These are phyloP conservation scores for Hippolais icterina DNA, from an alignment of 2,113 vertebrate species.

Conservation along the genomic window DNA sequence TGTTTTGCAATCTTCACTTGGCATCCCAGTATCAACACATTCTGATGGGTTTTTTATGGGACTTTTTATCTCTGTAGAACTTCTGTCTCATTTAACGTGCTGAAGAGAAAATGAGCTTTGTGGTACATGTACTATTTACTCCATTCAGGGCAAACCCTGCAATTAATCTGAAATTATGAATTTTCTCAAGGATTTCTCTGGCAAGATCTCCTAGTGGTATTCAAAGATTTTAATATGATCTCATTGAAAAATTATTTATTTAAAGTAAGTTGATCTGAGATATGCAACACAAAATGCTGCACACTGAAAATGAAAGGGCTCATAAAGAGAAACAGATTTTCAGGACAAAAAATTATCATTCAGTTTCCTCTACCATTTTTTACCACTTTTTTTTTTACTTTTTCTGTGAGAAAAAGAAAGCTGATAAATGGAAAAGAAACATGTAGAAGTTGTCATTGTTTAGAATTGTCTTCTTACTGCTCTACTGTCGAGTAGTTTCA, in stretches of 20 bases:
- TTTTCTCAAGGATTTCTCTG: conserved; percentile 51
- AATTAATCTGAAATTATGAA: conserved; percentile 43
- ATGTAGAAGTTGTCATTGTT: not conserved
- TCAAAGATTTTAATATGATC: conserved; percentile 4
- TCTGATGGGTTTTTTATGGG: not conserved
- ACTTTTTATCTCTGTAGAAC: not conserved
- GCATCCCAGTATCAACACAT: not conserved
- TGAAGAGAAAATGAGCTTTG: not conserved
- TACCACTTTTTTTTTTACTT: not conserved
- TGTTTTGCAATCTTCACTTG: not conserved
- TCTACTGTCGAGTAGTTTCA: not conserved
- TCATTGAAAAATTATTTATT: conserved; percentile 25
- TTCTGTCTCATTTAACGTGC: not conserved
- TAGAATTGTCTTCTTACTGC: not conserved
- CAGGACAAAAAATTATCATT: not conserved
- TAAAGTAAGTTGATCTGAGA: not conserved
- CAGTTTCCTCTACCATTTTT: not conserved
- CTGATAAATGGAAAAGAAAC: not conserved
- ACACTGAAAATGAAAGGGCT: not conserved
- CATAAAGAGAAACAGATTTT: not conserved
- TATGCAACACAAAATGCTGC: not conserved
- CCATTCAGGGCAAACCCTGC: conserved; percentile 7
- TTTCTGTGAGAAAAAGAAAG: not conserved
- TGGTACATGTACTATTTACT: conserved; percentile 22
- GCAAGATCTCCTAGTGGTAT: conserved; percentile 7